Conservation (phyloP, 1,140 invertebrate genomes). For the Drosophila sp. region DNA sequence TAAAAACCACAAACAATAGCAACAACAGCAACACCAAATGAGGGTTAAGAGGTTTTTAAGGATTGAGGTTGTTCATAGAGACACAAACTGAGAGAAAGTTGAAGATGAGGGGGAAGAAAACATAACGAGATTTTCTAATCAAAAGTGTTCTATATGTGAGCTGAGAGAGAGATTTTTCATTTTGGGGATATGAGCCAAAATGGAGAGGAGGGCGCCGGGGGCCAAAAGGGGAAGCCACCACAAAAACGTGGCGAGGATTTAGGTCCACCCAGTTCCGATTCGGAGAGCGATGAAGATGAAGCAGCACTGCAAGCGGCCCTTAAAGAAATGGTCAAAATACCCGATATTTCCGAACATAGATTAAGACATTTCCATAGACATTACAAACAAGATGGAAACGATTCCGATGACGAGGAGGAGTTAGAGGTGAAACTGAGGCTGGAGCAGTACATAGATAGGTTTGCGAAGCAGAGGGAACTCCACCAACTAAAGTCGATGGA, state of each 20-base stretch:
- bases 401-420: background rate
- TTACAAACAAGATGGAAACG: background rate
- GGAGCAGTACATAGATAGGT: background rate
- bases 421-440: background rate
- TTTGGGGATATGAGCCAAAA: background rate
- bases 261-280: background rate
- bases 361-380: background rate
- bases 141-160: conserved; percentile 28
- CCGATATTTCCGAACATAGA: conserved; percentile 29
- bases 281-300: conserved; percentile 36
- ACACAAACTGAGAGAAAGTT: background rate
- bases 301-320: conserved; percentile 46
- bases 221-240: conserved; percentile 14
- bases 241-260: conserved; percentile 2
- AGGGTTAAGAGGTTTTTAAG: conserved; percentile 52
- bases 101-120: conserved; percentile 15
- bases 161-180: conserved; percentile 20
- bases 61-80: background rate
- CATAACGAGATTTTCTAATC: conserved; percentile 62
- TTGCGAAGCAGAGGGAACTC: background rate
- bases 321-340: conserved; percentile 43
- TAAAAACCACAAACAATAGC: conserved; percentile 40
- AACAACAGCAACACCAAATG: conserved; percentile 48
- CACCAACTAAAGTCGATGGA: background rate
- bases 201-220: background rate